Evolutionary conservation across 1,140 invertebrate species (phyloP).

Genomic region (Potamilus streckersoni): DNA sequence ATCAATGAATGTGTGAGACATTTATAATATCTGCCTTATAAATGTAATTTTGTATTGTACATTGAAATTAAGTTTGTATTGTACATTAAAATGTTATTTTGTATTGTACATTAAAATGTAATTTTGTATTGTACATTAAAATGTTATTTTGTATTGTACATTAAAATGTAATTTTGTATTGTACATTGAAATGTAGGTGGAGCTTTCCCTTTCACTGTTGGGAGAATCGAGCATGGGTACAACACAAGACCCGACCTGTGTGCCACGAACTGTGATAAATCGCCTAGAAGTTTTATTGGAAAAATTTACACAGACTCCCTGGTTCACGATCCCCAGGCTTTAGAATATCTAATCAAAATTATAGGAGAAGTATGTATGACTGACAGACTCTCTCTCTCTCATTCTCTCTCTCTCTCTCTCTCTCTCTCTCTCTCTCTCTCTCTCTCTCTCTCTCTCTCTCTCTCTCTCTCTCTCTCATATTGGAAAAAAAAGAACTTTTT

Average conservation of each 20-base stretch:
- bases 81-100: background rate
- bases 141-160: too few relatives aligned
- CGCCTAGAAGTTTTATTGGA: conserved; percentile 70
- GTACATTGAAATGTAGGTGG: conserved; percentile 61
- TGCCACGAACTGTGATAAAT: conserved; percentile 67
- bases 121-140: too few relatives aligned
- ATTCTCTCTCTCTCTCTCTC: background rate
- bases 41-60: background rate
- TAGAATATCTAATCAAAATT: conserved; percentile 70
- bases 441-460: background rate
- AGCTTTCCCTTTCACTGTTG: conserved; percentile 73
- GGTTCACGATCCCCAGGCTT: conserved; percentile 71
- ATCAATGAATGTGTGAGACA: too few relatives aligned
- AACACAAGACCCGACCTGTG: conserved; percentile 74
- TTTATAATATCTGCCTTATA: too few relatives aligned
- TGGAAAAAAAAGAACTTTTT: background rate
- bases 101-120: conserved; percentile 17
- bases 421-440: too few relatives aligned
- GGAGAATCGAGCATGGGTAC: conserved; percentile 72
- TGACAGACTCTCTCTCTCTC: background rate
- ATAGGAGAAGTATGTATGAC: conserved; percentile 70
- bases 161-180: conserved; percentile 1
- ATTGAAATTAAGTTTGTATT: background rate
- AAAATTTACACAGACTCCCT: conserved; percentile 73
- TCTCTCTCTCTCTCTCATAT: background rate